A percentile compares a stretch with the other conserved stretches of the same genome.
Conservation (phyloP, 2,888 invertebrate species). For the Unio pictorum region DNA sequence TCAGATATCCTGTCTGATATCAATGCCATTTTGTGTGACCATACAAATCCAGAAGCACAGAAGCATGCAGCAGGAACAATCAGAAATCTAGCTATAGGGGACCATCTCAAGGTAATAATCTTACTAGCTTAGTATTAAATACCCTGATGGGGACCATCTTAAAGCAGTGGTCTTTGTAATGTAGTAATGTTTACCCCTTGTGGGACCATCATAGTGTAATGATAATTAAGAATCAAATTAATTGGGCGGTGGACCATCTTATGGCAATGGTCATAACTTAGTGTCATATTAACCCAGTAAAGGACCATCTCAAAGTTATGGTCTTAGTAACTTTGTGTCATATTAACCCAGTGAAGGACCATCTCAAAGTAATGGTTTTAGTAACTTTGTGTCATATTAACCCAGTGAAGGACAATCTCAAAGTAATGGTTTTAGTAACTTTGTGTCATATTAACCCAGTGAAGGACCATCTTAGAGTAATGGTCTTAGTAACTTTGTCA, state of each 20-base stretch:
- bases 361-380: neutral
- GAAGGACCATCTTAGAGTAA: too few species aligned
- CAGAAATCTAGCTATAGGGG: constrained; percentile 61
- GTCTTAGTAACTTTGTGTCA: neutral
- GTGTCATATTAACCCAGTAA: too few species aligned
- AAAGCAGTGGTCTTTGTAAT: too few species aligned
- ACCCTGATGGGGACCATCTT: neutral
- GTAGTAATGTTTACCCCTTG: too few species aligned
- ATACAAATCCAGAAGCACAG: constrained; percentile 55
- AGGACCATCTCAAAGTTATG: neutral
- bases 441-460: too few species aligned
- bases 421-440: too few species aligned
- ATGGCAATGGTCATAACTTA: neutral
- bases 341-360: too few species aligned
- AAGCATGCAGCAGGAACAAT: constrained; percentile 63
- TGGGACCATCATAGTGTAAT: neutral
- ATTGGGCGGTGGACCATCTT: too few species aligned
- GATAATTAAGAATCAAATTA: neutral
- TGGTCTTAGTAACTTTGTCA: too few species aligned
- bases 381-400: too few species aligned
- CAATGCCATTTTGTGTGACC: constrained; percentile 40
- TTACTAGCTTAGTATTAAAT: neutral
- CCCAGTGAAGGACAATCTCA: too few species aligned
- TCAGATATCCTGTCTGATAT: constrained; percentile 55
- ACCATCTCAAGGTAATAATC: constrained; percentile 51